Percentiles rank a stretch among this genome's conserved stretches.
phyloP scores from a whole-genome alignment of 92 coral and sea anemone genomes.

The Montipora capitata region DNA sequence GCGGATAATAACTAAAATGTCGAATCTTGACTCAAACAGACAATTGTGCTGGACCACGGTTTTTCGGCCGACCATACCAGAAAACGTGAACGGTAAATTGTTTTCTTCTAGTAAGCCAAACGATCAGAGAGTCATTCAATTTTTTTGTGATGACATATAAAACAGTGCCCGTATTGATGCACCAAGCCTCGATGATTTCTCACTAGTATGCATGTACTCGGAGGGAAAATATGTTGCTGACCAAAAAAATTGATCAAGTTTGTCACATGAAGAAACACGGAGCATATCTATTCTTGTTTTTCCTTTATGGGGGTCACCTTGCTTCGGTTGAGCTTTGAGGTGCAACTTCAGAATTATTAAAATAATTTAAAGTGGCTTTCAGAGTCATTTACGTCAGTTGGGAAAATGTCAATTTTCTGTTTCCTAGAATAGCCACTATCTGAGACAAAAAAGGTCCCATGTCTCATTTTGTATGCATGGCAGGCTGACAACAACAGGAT shows the following conservation, averaged over 20 bases:
- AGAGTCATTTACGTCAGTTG: constrained; percentile 32
- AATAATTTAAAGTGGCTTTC: constrained; percentile 16
- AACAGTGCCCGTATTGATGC: background rate
- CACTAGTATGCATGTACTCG: too few species aligned
- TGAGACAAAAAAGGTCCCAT: background rate
- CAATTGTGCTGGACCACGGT: background rate
- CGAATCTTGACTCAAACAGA: background rate
- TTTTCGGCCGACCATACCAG: too few species aligned
- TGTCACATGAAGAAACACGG: background rate
- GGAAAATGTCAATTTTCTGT: constrained; percentile 31
- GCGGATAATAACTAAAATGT: background rate
- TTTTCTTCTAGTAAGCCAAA: too few species aligned
- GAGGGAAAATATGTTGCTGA: too few species aligned
- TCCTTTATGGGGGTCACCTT: background rate
- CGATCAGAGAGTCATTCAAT: too few species aligned
- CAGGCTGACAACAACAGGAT: constrained; percentile 10
- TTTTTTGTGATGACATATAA: too few species aligned
- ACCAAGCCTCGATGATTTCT: background rate
- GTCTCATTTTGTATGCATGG: constrained; percentile 16
- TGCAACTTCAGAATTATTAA: constrained; percentile 18
- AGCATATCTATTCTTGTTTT: background rate
- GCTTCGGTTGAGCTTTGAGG: background rate
- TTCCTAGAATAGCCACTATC: constrained; percentile 1
- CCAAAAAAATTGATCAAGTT: background rate
- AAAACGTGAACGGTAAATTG: too few species aligned